Conservation (phyloP, 2,797 vertebrate genomes). For the Gymnothorax reevesii region DNA sequence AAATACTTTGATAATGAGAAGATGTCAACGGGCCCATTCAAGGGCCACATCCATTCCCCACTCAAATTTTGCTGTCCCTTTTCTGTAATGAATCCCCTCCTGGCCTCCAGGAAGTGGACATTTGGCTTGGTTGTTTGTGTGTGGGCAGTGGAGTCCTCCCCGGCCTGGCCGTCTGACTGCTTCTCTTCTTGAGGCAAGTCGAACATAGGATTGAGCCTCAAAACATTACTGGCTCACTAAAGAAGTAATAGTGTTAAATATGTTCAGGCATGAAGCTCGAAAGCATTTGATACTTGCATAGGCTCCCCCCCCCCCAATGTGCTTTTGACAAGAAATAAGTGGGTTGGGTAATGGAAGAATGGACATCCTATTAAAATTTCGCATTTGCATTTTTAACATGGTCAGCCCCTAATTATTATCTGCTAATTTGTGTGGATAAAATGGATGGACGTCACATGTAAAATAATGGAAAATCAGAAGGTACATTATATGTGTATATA, state of each 20-base stretch:
- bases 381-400: too few species aligned
- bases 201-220: neutral
- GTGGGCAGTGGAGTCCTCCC: neutral
- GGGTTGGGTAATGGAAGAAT: neutral
- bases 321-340: neutral
- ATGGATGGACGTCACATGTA: too few species aligned
- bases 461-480: too few species aligned
- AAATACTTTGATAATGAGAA: neutral
- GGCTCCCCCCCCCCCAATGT: neutral
- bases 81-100: neutral
- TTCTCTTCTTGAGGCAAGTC: neutral
- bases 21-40: neutral
- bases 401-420: too few species aligned
- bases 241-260: neutral
- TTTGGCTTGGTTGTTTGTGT: neutral
- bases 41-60: neutral
- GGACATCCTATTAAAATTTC: too few species aligned
- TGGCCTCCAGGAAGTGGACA: neutral
- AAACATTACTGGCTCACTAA: neutral
- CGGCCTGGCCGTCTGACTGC: constrained; percentile 12
- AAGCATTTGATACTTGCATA: too few species aligned
- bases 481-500: too few species aligned
- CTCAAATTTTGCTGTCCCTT: neutral
- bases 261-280: neutral
- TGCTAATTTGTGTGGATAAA: too few species aligned